Evolutionary conservation across 2,797 vertebrate genomes (phyloP).

Genomic region (Carduelis carduelis): DNA sequence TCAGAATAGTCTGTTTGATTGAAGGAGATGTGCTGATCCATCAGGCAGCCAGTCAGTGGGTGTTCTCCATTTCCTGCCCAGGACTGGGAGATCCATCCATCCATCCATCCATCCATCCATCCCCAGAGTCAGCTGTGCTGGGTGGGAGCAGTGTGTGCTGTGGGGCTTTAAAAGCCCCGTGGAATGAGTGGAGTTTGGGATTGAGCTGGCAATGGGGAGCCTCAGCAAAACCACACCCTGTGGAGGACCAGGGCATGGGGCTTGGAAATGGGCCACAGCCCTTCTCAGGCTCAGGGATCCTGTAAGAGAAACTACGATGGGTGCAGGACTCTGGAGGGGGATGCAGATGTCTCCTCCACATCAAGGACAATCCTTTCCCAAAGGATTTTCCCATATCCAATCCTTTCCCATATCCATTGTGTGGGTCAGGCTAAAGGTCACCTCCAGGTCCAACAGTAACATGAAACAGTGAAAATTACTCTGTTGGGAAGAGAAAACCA

Average conservation of each 20-base stretch:
- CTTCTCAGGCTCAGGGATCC: not conserved
- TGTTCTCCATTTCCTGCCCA: not conserved
- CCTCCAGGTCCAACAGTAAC: not conserved
- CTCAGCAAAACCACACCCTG: not conserved
- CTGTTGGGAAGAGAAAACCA: not conserved
- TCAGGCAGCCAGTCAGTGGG: not conserved
- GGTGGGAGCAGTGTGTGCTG: accelerated
- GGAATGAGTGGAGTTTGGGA: not conserved
- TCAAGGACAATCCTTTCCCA: not conserved
- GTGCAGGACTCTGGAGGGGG: accelerated
- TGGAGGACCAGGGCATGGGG: accelerated
- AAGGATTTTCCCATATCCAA: not conserved
- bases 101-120: not conserved
- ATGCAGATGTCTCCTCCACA: accelerated
- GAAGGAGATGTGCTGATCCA: not conserved
- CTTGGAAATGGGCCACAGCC: not conserved
- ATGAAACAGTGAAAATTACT: not conserved
- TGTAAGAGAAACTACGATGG: accelerated
- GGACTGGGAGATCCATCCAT: not conserved
- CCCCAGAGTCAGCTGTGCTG: not conserved
- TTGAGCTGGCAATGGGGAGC: not conserved
- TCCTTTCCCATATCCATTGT: not conserved
- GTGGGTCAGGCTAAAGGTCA: not conserved
- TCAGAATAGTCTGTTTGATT: not conserved
- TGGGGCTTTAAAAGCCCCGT: not conserved